phyloP scores from a whole-genome alignment of 2,113 vertebrate species.

The Patagioenas fasciata region DNA sequence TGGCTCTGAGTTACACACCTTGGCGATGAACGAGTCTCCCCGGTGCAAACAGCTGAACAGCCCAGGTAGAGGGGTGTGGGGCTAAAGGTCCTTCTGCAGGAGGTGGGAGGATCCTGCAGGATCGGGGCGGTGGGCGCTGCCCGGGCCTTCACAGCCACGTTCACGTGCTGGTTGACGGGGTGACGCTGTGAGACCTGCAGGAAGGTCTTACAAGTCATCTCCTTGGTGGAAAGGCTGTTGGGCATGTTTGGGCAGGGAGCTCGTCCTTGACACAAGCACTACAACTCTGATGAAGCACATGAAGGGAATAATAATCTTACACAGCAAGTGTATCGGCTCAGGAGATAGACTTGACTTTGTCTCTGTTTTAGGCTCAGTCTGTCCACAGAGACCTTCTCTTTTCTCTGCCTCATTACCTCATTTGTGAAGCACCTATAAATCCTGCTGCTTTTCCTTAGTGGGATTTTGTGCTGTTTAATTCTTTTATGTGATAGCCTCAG shows the following conservation, averaged over 20 bases:
- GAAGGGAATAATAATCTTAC: not conserved
- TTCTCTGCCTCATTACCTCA: constrained; percentile 35
- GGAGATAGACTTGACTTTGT: not conserved
- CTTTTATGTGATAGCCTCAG: not conserved
- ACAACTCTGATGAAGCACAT: not conserved
- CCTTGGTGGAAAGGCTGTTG: not conserved
- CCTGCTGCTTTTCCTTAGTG: not conserved
- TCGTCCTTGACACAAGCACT: not conserved
- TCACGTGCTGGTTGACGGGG: rapidly evolving
- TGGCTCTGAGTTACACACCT: no score
- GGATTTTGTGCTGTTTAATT: not conserved
- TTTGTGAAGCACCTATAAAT: constrained; percentile 42
- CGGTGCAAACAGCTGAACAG: rapidly evolving
- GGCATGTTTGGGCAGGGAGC: not conserved
- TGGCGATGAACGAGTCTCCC: not conserved
- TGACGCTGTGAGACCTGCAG: not conserved
- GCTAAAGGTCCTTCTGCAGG: rapidly evolving
- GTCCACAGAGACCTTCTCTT: constrained; percentile 5
- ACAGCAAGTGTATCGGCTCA: not conserved
- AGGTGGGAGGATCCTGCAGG: no score
- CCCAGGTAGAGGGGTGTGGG: rapidly evolving
- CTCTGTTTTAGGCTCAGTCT: not conserved
- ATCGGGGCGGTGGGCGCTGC: not conserved
- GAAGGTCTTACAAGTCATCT: not conserved
- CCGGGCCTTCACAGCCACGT: rapidly evolving